Percentiles rank a stretch among this genome's conserved stretches.
Conservation (phyloP, 1,140 invertebrate species). For the Bombus pyrosoma region DNA sequence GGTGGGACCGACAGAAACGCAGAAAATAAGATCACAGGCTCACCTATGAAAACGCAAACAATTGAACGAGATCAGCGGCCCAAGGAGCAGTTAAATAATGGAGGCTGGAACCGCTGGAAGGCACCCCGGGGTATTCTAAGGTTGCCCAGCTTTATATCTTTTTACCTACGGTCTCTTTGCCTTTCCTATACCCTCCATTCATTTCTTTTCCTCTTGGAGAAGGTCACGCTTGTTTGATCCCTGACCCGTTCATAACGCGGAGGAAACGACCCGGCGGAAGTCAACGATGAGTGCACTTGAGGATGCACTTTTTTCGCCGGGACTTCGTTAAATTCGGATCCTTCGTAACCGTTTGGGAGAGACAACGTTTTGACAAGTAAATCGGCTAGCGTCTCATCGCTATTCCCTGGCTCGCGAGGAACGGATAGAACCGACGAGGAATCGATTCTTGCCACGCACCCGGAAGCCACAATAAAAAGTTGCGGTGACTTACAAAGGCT, state of each 20-base stretch:
- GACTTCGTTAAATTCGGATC: constrained; percentile 36
- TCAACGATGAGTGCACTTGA: neutral
- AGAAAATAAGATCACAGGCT: constrained; percentile 42
- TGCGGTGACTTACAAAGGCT: neutral
- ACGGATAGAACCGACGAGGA: neutral
- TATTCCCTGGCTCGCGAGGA: too few species aligned
- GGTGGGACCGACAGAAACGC: neutral
- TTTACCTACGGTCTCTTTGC: constrained; percentile 31
- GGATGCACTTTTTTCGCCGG: constrained; percentile 12
- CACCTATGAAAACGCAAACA: constrained; percentile 50
- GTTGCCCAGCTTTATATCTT: constrained; percentile 33
- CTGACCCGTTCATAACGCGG: constrained; percentile 64
- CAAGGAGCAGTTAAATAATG: constrained; percentile 45
- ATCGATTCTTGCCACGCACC: constrained; percentile 56
- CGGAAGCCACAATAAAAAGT: constrained; percentile 45
- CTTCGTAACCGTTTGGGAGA: neutral
- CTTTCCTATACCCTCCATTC: constrained; percentile 42
- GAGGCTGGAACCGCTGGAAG: constrained; percentile 21
- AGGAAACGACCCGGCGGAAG: constrained; percentile 53
- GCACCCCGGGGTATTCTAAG: constrained; percentile 40
- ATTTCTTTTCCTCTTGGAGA: constrained; percentile 36
- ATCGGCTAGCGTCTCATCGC: neutral
- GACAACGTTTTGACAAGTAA: constrained; percentile 2
- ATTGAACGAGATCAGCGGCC: constrained; percentile 40
- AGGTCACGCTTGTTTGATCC: constrained; percentile 60